These are phyloP conservation scores for Heterodera filipjevi DNA, from an alignment of 2,888 invertebrate species.

Conservation along the genomic window DNA sequence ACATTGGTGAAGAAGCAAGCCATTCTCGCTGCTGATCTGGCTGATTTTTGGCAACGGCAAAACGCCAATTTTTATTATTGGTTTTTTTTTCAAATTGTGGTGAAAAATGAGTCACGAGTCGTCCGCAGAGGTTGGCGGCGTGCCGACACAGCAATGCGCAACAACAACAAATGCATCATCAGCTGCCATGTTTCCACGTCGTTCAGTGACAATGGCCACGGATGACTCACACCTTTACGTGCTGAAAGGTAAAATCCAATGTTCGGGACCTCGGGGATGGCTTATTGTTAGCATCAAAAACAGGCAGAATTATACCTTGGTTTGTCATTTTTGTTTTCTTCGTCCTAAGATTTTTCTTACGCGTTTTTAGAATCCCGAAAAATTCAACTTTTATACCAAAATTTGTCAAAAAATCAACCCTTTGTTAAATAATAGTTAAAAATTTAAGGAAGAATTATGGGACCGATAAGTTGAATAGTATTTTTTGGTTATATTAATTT, in stretches of 20 bases:
- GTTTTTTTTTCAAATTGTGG: background rate
- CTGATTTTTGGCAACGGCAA: background rate
- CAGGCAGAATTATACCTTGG: no score
- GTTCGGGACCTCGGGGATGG: no score
- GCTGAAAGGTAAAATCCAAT: conserved; percentile 33
- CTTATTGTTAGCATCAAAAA: background rate
- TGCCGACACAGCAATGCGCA: conserved; percentile 17
- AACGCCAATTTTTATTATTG: background rate
- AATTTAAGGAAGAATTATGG: no score
- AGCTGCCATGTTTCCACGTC: conserved; percentile 48
- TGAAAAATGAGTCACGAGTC: conserved; percentile 54
- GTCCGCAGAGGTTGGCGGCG: conserved; percentile 47
- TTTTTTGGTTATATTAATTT: no score
- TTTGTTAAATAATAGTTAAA: no score
- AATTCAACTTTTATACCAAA: no score
- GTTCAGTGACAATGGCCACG: conserved; percentile 54
- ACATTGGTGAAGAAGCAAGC: background rate
- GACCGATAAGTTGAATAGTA: no score
- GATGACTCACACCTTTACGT: conserved; percentile 48
- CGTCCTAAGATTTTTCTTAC: no score
- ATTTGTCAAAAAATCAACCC: no score
- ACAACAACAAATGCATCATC: conserved; percentile 37
- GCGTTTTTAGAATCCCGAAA: no score
- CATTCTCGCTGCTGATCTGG: conserved; percentile 6
- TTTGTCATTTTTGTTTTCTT: no score